Evolutionary conservation across 1,140 invertebrate species (phyloP).

Genomic region (Drosophila kohkoa): DNA sequence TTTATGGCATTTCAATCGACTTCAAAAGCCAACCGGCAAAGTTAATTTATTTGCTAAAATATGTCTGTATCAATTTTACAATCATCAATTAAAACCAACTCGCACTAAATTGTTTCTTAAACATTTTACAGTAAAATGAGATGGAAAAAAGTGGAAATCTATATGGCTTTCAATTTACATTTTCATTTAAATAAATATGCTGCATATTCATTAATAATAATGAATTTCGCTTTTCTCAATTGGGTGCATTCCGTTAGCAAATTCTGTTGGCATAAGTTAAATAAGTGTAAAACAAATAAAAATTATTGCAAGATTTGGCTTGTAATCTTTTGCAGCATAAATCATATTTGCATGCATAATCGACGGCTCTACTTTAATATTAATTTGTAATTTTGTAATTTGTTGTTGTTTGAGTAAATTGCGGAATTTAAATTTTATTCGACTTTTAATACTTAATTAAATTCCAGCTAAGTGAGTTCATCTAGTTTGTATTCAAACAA

Average conservation of each 20-base stretch:
- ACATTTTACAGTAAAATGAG: not conserved
- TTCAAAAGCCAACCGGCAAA: slow-evolving; percentile 7
- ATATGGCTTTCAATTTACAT: not conserved
- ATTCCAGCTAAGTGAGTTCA: too few relatives aligned
- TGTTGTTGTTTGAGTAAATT: not conserved
- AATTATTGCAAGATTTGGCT: too few relatives aligned
- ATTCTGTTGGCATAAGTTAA: not conserved
- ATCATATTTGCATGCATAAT: too few relatives aligned
- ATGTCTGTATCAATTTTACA: not conserved
- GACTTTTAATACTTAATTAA: too few relatives aligned
- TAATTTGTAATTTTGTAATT: not conserved
- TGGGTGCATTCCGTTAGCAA: not conserved
- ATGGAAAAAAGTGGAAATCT: not conserved
- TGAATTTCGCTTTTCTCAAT: not conserved
- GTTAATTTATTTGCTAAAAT: not conserved
- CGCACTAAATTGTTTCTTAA: not conserved
- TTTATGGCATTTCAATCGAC: slow-evolving; percentile 42
- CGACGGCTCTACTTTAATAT: too few relatives aligned
- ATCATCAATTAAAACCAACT: not conserved
- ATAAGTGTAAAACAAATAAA: too few relatives aligned
- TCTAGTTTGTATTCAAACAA: too few relatives aligned
- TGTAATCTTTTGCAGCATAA: too few relatives aligned
- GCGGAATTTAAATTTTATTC: not conserved
- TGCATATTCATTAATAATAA: not conserved
- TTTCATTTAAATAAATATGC: not conserved